A percentile compares a stretch with the other conserved stretches of the same genome.
Conservation (phyloP, 2,797 vertebrate genomes). For the Notamacropus eugenii region DNA sequence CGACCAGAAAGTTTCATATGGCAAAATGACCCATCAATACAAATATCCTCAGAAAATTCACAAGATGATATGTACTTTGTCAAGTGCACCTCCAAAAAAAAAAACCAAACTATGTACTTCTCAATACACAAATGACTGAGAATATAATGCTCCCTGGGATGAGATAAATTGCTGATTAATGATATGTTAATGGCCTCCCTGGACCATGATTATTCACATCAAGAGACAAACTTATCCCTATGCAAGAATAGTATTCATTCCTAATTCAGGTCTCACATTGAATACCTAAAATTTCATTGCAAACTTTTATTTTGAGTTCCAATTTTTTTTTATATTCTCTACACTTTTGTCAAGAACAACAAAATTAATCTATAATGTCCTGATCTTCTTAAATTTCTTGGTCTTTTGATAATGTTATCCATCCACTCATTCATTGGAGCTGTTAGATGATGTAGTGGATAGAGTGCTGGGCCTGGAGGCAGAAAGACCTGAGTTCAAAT, state of each 20-base stretch:
- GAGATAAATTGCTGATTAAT: constrained; percentile 29
- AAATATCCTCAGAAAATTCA: constrained; percentile 47
- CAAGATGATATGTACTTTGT: constrained; percentile 30
- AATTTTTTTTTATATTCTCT: not conserved
- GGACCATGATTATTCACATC: not conserved
- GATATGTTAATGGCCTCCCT: not conserved
- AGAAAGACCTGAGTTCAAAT: not conserved
- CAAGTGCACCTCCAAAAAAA: not conserved
- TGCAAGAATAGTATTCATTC: not conserved
- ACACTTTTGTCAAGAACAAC: not conserved
- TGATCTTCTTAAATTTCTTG: not conserved
- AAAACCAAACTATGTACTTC: not conserved
- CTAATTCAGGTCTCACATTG: not conserved
- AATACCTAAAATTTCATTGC: not conserved
- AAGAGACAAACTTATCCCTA: not conserved
- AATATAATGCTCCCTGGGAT: not conserved
- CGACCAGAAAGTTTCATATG: constrained; percentile 25
- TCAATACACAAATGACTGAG: not conserved
- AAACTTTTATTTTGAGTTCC: not conserved
- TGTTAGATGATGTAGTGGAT: not conserved
- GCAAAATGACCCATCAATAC: constrained; percentile 12
- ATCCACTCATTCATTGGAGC: not conserved
- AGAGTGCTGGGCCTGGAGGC: not conserved
- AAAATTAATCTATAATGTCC: not conserved
- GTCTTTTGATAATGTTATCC: not conserved